Base-by-base conservation (phyloP, 2,113 vertebrate species). In the Pedionomus torquatus region DNA sequence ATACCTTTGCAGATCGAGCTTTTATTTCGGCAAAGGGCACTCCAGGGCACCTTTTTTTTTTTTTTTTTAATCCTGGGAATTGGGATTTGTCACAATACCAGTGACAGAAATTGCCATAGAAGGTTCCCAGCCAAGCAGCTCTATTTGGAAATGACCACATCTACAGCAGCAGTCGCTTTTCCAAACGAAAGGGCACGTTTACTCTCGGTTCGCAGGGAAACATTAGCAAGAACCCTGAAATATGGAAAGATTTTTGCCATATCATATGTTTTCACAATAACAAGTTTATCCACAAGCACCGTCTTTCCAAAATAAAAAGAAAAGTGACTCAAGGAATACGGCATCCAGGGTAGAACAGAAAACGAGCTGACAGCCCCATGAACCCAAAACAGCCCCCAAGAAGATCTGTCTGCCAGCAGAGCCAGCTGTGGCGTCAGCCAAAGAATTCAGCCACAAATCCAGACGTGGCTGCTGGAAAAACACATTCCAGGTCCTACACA, bases 401-500 rank as follows among this genome's bases (percentile, higher is more conserved):
- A 95, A 96, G 80, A 92, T 72, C 41, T 93, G 90, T 91, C 89
- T 95, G 95, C 95, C 94, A 96, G 89, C 77, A 84, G 83, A 91
- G 77, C 92, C 86, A 95, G 90, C 76, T 7, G 0, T 1, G 5
- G 92, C 15, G 72, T 92, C 96, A 92, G 97, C 95, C 97, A 97
- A 84, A 84, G 90, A 90, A 87, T 89, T 79, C 94, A 84, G 86
- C 92, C 94, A 92, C 95, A 93, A 93, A 97, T 91, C 94, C 95
- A 97, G 96, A 96, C 90, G 86, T 25, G 21, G 92, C 83, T 84
- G 92, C 85, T 97, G 83, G 92, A 97, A 96, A 94, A 95, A 95
- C 77, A 97, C 65, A 93, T 68, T 79, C 69, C 87, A 65, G 61
- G 80, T 95, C 75, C 83, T 95, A 24, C 35, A 66, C 46, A 7